Conservation (phyloP, 2,888 invertebrate species). For the Plebejus anna region DNA sequence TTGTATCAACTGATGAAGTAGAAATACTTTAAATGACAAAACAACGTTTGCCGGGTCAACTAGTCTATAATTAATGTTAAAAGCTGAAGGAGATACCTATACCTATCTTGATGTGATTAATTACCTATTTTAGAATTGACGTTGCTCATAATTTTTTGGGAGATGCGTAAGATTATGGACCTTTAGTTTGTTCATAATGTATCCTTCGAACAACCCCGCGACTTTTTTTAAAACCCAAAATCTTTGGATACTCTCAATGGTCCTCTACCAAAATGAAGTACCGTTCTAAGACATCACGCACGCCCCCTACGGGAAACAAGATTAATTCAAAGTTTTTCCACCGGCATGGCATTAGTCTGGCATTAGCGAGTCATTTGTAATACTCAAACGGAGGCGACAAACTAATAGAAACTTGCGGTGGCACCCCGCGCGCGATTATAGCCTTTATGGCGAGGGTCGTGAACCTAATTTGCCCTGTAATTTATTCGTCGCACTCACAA, state of each 20-base stretch:
- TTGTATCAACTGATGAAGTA: too few species aligned
- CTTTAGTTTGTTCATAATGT: too few species aligned
- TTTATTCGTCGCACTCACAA: constrained; percentile 33
- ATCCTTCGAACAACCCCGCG: too few species aligned
- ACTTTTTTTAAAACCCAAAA: too few species aligned
- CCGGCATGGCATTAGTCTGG: not conserved
- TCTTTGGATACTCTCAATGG: not conserved
- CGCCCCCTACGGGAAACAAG: not conserved
- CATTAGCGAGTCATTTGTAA: constrained; percentile 24
- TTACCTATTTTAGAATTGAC: too few species aligned
- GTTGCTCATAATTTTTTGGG: too few species aligned
- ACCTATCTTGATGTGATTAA: too few species aligned
- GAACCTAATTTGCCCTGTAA: constrained; percentile 15
- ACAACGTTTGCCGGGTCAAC: too few species aligned
- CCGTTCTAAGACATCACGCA: not conserved
- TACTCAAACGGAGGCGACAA: constrained; percentile 23
- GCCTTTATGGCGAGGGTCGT: not conserved
- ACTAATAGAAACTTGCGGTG: constrained; percentile 22
- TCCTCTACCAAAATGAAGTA: not conserved
- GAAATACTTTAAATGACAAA: too few species aligned
- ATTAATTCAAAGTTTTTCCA: constrained; percentile 20
- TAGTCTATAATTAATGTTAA: too few species aligned
- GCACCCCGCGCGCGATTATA: not conserved
- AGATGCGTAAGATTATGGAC: too few species aligned
- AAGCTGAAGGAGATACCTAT: too few species aligned